Base-by-base conservation (phyloP, 2,888 invertebrate genomes). In the Ornithoptera priamus region DNA sequence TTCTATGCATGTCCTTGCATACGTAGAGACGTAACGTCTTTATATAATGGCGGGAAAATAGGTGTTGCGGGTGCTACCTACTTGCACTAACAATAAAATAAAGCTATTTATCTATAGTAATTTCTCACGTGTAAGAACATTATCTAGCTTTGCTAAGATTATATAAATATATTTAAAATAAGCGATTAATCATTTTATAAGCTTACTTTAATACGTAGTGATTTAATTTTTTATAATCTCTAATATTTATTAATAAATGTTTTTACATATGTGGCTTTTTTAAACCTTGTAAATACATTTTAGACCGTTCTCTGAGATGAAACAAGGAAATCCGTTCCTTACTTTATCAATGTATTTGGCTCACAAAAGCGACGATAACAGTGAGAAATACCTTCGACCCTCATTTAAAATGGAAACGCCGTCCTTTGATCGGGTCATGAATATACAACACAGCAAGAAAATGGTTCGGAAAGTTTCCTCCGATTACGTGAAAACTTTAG, bases 401-500 rank as follows among this genome's bases (percentile, higher is more conserved):
- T 77, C 85, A 0, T 2, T 81, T 12, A 75, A 74, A 0, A 65
- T 73, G 4, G 75, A 79, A n/a, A 71, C 75, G 0, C 74, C 73
- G 4, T 82, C 87, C 0, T 78, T 79, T 22, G 86, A 87, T 12
- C 75, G 84, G 10, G 75, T 85, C 4, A 78, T 88, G 0, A 78
- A 80, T n/a, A 56, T 88, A 58, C 88, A 88, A 75, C 87, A 87
- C 72, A 84, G 84, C 2, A 82, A 81, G 71, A 85, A 76, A 69
- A 70, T 84, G 1, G 78, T 78, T 1, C 80, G 88, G 15, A 89
- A 89, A 75, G 84, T 90, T 73, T 90, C 90, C 2, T 84, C 87
- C 0, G 90, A 91, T 71, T 89, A 90, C 71, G 86, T 87, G 0
- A 86, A 82, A 70, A 86, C 87, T 2, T 84, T 89, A 30, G 84